phyloP scores from a whole-genome alignment of 2,797 vertebrate species.

The Xiphophorus birchmanni region DNA sequence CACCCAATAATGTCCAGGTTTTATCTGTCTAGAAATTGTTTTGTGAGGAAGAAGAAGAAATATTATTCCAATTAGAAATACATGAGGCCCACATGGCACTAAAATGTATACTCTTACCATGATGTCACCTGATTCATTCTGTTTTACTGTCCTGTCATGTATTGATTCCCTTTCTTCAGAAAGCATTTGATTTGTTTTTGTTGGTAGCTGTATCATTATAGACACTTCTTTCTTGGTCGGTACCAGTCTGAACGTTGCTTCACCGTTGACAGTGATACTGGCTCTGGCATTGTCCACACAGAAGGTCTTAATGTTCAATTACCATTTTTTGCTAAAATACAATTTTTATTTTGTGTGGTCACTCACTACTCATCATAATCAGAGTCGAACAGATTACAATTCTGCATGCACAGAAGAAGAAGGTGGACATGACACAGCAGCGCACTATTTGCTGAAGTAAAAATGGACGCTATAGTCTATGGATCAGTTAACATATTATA shows the following conservation, averaged over 20 bases:
- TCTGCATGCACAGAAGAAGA: too few relatives aligned
- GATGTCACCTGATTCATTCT: background rate
- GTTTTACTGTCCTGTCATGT: background rate
- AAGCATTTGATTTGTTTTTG: background rate
- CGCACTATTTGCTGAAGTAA: too few relatives aligned
- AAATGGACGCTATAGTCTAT: too few relatives aligned
- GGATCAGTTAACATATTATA: too few relatives aligned
- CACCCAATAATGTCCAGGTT: background rate
- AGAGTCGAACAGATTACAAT: too few relatives aligned
- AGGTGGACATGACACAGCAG: too few relatives aligned
- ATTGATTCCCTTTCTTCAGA: too few relatives aligned
- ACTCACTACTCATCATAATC: too few relatives aligned
- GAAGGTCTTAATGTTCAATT: too few relatives aligned
- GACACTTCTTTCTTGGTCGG: background rate
- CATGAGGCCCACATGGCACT: background rate
- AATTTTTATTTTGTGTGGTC: too few relatives aligned
- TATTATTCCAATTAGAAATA: background rate
- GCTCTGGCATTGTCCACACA: background rate
- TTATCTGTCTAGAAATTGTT: background rate
- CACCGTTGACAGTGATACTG: background rate
- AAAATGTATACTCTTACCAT: too few relatives aligned
- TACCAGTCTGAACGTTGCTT: background rate
- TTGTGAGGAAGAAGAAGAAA: background rate
- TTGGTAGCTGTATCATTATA: background rate
- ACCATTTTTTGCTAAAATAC: too few relatives aligned